These are phyloP conservation scores for Lagopus leucura DNA, from an alignment of 2,113 vertebrate genomes.

Conservation along the genomic window DNA sequence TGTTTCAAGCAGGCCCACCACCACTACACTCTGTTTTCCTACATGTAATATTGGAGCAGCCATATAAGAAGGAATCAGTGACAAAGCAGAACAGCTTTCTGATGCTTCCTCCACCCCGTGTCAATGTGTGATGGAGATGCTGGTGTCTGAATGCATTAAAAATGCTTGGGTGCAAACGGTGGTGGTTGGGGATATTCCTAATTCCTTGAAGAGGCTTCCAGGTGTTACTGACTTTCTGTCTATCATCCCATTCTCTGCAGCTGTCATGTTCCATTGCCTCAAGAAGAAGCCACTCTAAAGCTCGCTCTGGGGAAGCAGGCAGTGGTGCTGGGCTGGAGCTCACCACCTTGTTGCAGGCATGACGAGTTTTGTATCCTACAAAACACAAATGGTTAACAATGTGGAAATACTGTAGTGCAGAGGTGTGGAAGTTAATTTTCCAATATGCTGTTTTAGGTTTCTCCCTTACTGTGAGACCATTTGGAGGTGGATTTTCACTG, in stretches of 20 bases:
- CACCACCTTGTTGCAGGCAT: not conserved
- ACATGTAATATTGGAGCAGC: not conserved
- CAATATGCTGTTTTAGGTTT: not conserved
- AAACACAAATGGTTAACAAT: not conserved
- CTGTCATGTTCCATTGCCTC: not conserved
- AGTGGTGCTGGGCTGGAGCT: not conserved
- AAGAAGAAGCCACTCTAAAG: not conserved
- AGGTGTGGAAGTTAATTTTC: not conserved
- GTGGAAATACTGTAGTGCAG: not conserved
- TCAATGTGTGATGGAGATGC: not conserved
- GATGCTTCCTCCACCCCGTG: not conserved
- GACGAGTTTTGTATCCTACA: not conserved
- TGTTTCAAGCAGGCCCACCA: not conserved
- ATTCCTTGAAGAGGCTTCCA: not conserved
- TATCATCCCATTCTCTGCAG: not conserved
- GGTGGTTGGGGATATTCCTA: not conserved
- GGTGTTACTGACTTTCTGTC: not conserved
- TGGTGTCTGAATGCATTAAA: not conserved
- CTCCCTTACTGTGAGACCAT: not conserved
- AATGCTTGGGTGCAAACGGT: not conserved
- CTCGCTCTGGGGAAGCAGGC: not conserved
- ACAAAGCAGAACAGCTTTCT: not conserved
- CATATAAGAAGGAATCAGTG: not conserved
- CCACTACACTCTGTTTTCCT: not conserved
- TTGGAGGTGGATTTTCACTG: not conserved